A percentile compares a stretch with the other conserved stretches of the same genome.
These are phyloP conservation scores for Protomyctophum bolini DNA, from an alignment of 2,113 vertebrate genomes.

Conservation along the genomic window DNA sequence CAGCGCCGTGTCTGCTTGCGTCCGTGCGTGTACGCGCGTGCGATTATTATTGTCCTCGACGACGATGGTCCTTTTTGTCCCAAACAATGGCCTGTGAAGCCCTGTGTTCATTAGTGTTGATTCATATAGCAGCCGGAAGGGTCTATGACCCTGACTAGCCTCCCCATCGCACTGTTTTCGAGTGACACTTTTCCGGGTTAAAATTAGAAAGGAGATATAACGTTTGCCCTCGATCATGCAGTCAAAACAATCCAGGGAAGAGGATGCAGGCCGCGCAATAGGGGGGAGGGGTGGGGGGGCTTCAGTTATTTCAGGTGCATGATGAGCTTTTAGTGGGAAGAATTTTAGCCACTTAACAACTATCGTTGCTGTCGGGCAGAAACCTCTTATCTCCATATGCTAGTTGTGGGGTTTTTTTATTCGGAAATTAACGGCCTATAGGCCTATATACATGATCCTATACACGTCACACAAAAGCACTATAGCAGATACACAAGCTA, in stretches of 20 bases:
- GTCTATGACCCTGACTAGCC: slow-evolving; percentile 73
- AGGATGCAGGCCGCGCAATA: slow-evolving; percentile 74
- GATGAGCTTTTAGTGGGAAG: slow-evolving; percentile 64
- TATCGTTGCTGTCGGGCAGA: not conserved
- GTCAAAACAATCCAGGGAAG: slow-evolving; percentile 86
- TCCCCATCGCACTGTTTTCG: slow-evolving; percentile 79
- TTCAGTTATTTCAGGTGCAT: slow-evolving; percentile 77
- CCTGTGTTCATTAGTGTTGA: slow-evolving; percentile 61
- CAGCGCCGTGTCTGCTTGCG: not conserved
- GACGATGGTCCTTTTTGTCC: not conserved
- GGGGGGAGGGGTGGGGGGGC: not conserved
- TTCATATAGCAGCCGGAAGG: slow-evolving; percentile 71
- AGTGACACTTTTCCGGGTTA: slow-evolving; percentile 85
- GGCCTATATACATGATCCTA: too few relatives aligned
- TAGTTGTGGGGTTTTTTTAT: too few relatives aligned
- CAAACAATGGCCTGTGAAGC: slow-evolving; percentile 71
- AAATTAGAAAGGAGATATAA: slow-evolving; percentile 80
- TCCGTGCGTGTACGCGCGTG: not conserved
- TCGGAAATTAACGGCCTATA: too few relatives aligned
- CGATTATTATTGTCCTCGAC: not conserved
- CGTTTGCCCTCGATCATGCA: slow-evolving; percentile 75
- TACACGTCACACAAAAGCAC: too few relatives aligned
- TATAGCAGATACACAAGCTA: too few relatives aligned
- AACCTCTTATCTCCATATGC: too few relatives aligned
- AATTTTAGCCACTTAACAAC: slow-evolving; percentile 5